phyloP scores from a whole-genome alignment of 2,888 invertebrate species.

The Zaprionus lineosus region DNA sequence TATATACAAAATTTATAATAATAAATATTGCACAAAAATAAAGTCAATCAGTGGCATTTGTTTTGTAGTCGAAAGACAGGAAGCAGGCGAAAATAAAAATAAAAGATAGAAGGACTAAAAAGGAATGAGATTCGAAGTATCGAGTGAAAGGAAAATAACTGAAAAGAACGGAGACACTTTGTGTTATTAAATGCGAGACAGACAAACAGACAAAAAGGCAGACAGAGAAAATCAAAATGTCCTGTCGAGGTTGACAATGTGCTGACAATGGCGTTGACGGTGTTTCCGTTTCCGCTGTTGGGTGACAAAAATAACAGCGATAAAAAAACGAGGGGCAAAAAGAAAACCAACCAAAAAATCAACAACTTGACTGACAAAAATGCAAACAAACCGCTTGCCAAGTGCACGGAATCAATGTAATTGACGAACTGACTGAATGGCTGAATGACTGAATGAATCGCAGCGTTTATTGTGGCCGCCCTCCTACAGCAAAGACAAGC shows the following conservation, averaged over 20 bases:
- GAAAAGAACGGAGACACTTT: constrained; percentile 56
- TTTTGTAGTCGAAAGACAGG: constrained; percentile 18
- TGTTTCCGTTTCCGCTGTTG: constrained; percentile 56
- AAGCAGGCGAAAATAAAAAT: constrained; percentile 48
- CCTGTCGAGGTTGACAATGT: constrained; percentile 33
- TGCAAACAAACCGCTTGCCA: constrained; percentile 60
- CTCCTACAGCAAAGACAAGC: constrained; percentile 4
- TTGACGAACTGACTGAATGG: constrained; percentile 70
- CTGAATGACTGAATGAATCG: constrained; percentile 43
- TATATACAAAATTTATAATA: constrained; percentile 38
- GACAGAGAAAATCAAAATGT: constrained; percentile 45
- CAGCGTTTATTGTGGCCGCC: constrained; percentile 60
- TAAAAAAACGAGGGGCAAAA: constrained; percentile 3
- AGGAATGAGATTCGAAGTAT: constrained; percentile 17
- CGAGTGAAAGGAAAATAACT: constrained; percentile 26
- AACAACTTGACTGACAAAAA: constrained; percentile 51
- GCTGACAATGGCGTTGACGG: constrained; percentile 54
- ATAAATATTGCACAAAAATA: constrained; percentile 62
- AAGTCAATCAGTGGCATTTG: constrained; percentile 66
- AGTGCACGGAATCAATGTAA: constrained; percentile 69
- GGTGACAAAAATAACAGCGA: constrained; percentile 38
- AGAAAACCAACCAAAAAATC: not conserved
- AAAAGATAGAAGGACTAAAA: constrained; percentile 21
- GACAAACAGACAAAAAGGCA: constrained; percentile 34
- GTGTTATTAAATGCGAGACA: constrained; percentile 68